These are phyloP conservation scores for Ostrea denselamellosa DNA, from an alignment of 1,140 invertebrate species.

Conservation along the genomic window DNA sequence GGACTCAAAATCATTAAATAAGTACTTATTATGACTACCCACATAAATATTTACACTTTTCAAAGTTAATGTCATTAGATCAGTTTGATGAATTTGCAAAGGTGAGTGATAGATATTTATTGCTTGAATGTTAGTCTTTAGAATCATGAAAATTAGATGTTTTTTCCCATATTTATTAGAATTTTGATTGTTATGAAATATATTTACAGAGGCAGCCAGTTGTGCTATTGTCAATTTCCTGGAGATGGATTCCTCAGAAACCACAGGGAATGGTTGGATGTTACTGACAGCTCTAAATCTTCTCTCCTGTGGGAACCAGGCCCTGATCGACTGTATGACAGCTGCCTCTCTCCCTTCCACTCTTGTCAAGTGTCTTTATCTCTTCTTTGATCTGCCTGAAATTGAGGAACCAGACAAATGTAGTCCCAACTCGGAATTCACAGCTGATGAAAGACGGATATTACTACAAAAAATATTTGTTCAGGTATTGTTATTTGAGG, in stretches of 20 bases:
- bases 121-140: not conserved
- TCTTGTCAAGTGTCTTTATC: constrained; percentile 97
- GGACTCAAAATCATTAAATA: no score
- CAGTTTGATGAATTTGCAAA: no score
- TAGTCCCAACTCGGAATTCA: constrained; percentile 88
- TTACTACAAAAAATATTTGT: constrained; percentile 97
- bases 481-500: constrained; percentile 83
- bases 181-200: not conserved
- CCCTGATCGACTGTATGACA: constrained; percentile 88
- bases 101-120: no score
- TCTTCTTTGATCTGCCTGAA: constrained; percentile 97
- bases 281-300: constrained; percentile 92
- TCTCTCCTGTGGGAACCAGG: constrained; percentile 84
- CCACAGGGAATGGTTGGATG: constrained; percentile 98
- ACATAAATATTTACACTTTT: no score
- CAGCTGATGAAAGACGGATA: constrained; percentile 92
- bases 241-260: constrained; percentile 88
- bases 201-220: constrained; percentile 88
- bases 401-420: constrained; percentile 85
- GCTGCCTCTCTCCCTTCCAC: constrained; percentile 97
- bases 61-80: no score
- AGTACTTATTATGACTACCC: no score
- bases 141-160: not conserved
- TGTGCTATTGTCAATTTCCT: constrained; percentile 97
- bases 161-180: not conserved